A percentile compares a stretch with the other conserved stretches of the same genome.
Conservation (phyloP, 2,888 invertebrate species). For the Lasioglossum lativentre region DNA sequence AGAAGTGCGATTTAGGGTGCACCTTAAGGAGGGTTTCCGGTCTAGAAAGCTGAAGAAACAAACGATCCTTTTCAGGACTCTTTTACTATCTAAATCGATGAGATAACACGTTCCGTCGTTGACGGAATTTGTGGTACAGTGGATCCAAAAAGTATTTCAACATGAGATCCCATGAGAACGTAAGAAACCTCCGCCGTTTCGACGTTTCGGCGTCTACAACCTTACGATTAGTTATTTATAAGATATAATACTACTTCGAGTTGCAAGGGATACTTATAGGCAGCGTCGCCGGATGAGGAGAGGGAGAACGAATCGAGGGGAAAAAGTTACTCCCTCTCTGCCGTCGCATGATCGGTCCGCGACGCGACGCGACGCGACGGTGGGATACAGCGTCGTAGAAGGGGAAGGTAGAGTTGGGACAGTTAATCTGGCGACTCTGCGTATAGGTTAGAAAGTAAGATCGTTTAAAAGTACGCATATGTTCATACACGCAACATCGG, state of each 20-base stretch:
- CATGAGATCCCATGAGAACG: too few species aligned
- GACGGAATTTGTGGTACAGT: neutral
- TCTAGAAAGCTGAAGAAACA: neutral
- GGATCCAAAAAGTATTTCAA: too few species aligned
- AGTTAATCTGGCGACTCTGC: neutral
- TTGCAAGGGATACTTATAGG: neutral
- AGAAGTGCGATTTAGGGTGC: neutral
- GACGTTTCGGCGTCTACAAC: too few species aligned
- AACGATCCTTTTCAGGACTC: neutral
- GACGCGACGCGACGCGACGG: too few species aligned
- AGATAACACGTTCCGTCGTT: neutral
- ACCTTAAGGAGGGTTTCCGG: neutral
- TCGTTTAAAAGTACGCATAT: neutral
- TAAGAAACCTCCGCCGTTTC: too few species aligned
- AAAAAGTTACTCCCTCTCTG: too few species aligned
- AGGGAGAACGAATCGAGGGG: too few species aligned
- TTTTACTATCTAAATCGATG: neutral
- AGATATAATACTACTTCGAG: neutral
- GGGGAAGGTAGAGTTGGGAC: too few species aligned
- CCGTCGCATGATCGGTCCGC: too few species aligned
- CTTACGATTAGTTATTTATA: neutral
- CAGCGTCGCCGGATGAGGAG: too few species aligned
- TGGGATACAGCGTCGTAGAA: too few species aligned
- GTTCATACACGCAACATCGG: neutral
- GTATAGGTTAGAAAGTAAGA: neutral